These are phyloP conservation scores for Drosophila serrata DNA, from an alignment of 1,140 invertebrate genomes.

Conservation along the genomic window DNA sequence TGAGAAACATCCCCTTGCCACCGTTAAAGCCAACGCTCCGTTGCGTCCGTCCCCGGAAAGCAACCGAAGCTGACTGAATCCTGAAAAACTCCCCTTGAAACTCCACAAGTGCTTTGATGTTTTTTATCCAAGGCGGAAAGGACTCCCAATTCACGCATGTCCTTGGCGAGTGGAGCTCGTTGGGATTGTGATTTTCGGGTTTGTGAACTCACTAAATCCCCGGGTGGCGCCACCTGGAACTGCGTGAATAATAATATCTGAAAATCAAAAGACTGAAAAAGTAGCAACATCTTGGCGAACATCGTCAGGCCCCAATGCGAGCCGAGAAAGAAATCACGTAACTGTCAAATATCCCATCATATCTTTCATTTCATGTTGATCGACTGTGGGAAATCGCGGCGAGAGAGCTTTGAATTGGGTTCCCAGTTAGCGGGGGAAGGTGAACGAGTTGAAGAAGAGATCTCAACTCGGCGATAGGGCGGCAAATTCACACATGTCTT, in stretches of 20 bases:
- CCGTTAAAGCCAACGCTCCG: neutral
- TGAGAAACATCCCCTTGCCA: neutral
- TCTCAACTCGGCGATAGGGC: constrained; percentile 62
- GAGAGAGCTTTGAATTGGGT: constrained; percentile 48
- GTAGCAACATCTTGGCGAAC: constrained; percentile 33
- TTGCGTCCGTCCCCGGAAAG: constrained; percentile 46
- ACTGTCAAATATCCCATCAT: constrained; percentile 83
- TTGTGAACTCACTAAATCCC: constrained; percentile 67
- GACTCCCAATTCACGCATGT: constrained; percentile 67
- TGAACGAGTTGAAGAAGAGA: constrained; percentile 44
- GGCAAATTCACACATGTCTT: constrained; percentile 80
- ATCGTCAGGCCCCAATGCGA: constrained; percentile 25
- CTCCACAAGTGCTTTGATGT: constrained; percentile 55
- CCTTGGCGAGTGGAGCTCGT: constrained; percentile 46
- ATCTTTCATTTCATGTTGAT: constrained; percentile 80
- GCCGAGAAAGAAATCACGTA: constrained; percentile 78
- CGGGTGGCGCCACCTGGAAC: constrained; percentile 57
- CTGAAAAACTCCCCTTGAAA: constrained; percentile 46
- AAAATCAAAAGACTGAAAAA: constrained; percentile 11
- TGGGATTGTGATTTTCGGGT: constrained; percentile 41
- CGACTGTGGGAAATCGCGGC: constrained; percentile 75
- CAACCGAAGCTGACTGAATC: constrained; percentile 43
- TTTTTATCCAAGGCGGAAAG: constrained; percentile 21
- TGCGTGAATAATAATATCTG: constrained; percentile 22
- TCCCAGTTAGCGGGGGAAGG: constrained; percentile 28